Conservation (phyloP, 92 coral and sea anemone genomes). For the Muricea muricata region DNA sequence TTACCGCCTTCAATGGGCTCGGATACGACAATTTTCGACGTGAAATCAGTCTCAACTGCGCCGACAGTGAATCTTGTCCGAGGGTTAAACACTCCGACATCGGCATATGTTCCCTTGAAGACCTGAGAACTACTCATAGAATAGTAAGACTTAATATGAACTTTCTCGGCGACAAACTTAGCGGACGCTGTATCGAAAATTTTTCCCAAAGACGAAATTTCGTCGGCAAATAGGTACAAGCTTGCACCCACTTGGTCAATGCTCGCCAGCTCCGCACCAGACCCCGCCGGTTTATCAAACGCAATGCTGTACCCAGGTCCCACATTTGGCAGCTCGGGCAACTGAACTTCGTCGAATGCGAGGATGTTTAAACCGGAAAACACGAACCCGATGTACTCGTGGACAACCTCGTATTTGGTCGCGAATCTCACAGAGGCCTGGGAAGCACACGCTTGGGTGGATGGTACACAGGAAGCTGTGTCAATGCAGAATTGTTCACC, state of each 20-base stretch:
- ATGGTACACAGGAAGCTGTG: background rate
- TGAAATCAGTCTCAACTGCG: background rate
- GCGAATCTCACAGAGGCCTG: background rate
- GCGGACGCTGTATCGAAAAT: background rate
- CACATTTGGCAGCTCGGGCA: slow-evolving; percentile 3
- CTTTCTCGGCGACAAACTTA: background rate
- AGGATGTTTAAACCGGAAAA: background rate
- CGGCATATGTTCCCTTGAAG: slow-evolving; percentile 32
- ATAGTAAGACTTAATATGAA: slow-evolving; percentile 20
- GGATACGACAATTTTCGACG: slow-evolving; percentile 57
- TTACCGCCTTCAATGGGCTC: slow-evolving; percentile 61
- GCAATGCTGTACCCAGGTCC: slow-evolving; percentile 32
- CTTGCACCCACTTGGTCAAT: background rate
- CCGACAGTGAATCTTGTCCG: slow-evolving; percentile 32
- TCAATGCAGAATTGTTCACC: background rate
- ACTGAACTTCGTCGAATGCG: background rate
- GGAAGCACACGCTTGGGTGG: background rate
- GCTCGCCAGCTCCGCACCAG: slow-evolving; percentile 19
- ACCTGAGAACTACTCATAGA: background rate
- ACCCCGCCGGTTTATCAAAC: background rate
- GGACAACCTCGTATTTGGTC: slow-evolving; percentile 20
- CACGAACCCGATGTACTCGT: slow-evolving; percentile 15
- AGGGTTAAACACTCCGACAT: slow-evolving; percentile 3
- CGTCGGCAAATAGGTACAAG: background rate
- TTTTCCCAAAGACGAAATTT: background rate